phyloP scores from a whole-genome alignment of 2,113 vertebrate species.

The Neopipo cinnamomea region DNA sequence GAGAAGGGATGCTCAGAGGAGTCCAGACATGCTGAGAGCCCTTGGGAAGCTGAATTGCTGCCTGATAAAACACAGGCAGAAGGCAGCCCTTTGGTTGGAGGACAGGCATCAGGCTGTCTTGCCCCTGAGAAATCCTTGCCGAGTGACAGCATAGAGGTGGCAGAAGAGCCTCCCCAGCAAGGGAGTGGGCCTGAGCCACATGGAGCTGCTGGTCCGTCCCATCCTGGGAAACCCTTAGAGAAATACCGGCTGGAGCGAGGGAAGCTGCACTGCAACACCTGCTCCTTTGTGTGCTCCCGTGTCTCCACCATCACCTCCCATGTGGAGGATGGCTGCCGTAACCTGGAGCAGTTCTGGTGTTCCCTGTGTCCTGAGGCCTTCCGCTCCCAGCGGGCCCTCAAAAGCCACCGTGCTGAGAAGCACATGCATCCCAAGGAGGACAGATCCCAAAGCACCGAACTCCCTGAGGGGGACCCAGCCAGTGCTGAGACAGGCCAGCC shows the following conservation, averaged over 20 bases:
- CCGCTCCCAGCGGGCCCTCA: constrained; percentile 45
- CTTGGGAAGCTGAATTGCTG: background rate
- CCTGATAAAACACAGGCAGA: background rate
- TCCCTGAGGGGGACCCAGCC: background rate
- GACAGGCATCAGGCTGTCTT: background rate
- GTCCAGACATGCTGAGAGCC: background rate
- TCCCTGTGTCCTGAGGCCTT: constrained; percentile 56
- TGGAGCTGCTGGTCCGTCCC: background rate
- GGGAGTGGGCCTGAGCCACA: background rate
- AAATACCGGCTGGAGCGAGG: constrained; percentile 73
- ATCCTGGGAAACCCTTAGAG: background rate
- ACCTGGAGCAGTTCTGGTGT: constrained; percentile 36
- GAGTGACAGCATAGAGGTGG: background rate
- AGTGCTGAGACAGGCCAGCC: background rate
- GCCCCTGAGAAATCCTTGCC: background rate
- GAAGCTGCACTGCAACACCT: constrained; percentile 83
- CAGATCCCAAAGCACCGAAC: rapidly evolving
- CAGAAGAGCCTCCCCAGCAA: background rate
- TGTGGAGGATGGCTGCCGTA: constrained; percentile 71
- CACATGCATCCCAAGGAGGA: background rate
- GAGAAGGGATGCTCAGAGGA: background rate
- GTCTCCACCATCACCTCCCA: constrained; percentile 82
- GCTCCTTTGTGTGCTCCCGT: constrained; percentile 82
- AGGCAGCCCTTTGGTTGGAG: background rate
- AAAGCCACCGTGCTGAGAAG: constrained; percentile 11